Percentiles rank a stretch among this genome's conserved stretches.
Conservation (phyloP, 2,113 vertebrate genomes). For the Neopipo cinnamomea region DNA sequence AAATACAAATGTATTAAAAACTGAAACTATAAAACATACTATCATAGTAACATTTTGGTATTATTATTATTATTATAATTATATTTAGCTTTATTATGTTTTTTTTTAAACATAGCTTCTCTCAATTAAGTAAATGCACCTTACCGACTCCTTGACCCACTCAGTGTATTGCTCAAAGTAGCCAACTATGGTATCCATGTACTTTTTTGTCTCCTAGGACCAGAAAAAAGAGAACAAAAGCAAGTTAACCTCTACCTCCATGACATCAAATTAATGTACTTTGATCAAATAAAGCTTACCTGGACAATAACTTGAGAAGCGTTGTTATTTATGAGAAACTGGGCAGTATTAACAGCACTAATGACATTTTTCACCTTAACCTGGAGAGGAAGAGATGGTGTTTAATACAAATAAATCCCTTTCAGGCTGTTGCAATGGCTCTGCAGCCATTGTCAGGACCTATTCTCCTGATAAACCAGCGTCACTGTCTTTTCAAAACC, state of each 20-base stretch:
- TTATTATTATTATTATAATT: background rate
- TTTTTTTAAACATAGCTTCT: background rate
- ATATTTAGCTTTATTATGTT: background rate
- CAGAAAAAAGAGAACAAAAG: background rate
- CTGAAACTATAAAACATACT: background rate
- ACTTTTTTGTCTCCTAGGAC: constrained; percentile 82
- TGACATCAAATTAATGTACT: background rate
- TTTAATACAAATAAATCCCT: background rate
- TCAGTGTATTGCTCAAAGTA: constrained; percentile 88
- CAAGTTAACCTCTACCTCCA: background rate
- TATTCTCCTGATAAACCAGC: background rate
- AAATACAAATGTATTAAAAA: background rate
- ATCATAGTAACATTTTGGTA: background rate
- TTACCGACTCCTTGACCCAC: constrained; percentile 90
- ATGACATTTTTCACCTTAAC: constrained; percentile 78
- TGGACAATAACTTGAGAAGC: constrained; percentile 76
- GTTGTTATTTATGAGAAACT: constrained; percentile 83
- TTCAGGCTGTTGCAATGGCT: background rate
- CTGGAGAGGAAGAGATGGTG: constrained; percentile 54
- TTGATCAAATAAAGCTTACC: constrained; percentile 68
- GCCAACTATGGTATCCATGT: constrained; percentile 77
- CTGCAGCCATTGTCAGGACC: background rate
- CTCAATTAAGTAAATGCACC: constrained; percentile 6
- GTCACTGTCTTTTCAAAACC: background rate
- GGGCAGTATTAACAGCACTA: constrained; percentile 78